Evolutionary conservation across 2,888 invertebrate genomes (phyloP), one percentile per base, ranked within the genome.

Genomic region (Hedychridium roseum): DNA sequence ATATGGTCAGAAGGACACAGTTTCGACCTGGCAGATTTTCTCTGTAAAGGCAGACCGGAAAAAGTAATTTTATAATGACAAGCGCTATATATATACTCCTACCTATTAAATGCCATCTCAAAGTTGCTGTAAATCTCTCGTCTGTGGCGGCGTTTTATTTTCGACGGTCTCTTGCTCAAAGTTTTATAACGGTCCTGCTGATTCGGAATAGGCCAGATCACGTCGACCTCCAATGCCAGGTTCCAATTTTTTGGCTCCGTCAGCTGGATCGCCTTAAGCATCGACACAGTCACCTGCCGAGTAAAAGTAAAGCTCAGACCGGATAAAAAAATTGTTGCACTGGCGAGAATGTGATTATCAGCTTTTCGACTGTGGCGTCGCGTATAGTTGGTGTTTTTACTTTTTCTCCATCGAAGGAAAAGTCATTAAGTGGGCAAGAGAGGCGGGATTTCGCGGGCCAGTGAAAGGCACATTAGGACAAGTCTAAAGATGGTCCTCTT

Each of bases 1-100:
- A 90, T 49, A 90, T 83, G 49, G 86, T 85, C 60, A 86, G 82
- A 66, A 87, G 80, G 38, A 89, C 76, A 71, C 90, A 90, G 12
- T 81, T 78, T 20, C 80, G 81, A 1, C 88, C 88, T 56, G 87
- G 83, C n/a, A 87, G 70, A 34, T 85, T 85, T 65, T 82, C 81
- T 39, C 88, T 88, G 73, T 56, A 82, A 82, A 54, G 14, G 18
- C 7, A 17, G 35, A 23, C 30, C 3, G 12, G 27, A 21, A 11
- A 14, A 32, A 41, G 40, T 17, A 12, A 9, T 23, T 18, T 15
- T 20, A 7, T n/a, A 23, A 30, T 18, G 18, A 34, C 23, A n/a
- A 11, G 3, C 27, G 15, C 12, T 11, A 7, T 14, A 31, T 11
- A 16, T 23, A 50, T 45, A 39, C 31, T 53, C 40, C 37, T 43